Percentiles rank a stretch among this genome's conserved stretches.
phyloP scores from a whole-genome alignment of 2,888 invertebrate species.

The Boloria euphrosyne region DNA sequence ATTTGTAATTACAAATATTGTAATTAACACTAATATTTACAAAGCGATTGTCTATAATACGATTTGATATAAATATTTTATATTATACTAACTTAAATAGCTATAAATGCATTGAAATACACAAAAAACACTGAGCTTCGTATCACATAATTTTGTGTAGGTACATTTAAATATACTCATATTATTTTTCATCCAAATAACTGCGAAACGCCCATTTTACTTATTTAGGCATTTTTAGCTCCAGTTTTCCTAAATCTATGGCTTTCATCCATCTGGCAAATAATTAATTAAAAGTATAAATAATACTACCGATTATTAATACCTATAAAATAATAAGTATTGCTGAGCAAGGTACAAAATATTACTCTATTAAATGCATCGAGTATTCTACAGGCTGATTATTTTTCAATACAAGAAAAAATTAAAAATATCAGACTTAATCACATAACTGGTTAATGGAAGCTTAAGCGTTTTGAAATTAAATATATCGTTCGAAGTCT shows the following conservation, averaged over 20 bases:
- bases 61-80: slow-evolving; percentile 69
- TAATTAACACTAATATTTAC: slow-evolving; percentile 77
- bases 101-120: slow-evolving; percentile 75
- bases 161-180: slow-evolving; percentile 52
- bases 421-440: slow-evolving; percentile 37
- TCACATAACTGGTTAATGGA: slow-evolving; percentile 54
- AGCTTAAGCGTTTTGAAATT: slow-evolving; percentile 56
- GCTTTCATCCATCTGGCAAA: slow-evolving; percentile 63
- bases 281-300: slow-evolving; percentile 38
- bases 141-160: slow-evolving; percentile 79
- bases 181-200: slow-evolving; percentile 23
- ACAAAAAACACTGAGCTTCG: slow-evolving; percentile 62
- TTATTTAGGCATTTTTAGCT: slow-evolving; percentile 28
- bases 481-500: slow-evolving; percentile 46
- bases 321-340: slow-evolving; percentile 28
- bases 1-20: slow-evolving; percentile 75
- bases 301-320: slow-evolving; percentile 39
- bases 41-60: slow-evolving; percentile 61
- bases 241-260: slow-evolving; percentile 49
- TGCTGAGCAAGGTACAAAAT: slow-evolving; percentile 32
- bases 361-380: slow-evolving; percentile 38
- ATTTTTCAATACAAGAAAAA: slow-evolving; percentile 60
- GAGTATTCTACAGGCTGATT: slow-evolving; percentile 39
- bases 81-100: slow-evolving; percentile 50
- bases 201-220: slow-evolving; percentile 29